Evolutionary conservation across 92 coral and sea anemone species (phyloP), one percentile per base, ranked within the genome.

Genomic region (Epizoanthus fatuus): DNA sequence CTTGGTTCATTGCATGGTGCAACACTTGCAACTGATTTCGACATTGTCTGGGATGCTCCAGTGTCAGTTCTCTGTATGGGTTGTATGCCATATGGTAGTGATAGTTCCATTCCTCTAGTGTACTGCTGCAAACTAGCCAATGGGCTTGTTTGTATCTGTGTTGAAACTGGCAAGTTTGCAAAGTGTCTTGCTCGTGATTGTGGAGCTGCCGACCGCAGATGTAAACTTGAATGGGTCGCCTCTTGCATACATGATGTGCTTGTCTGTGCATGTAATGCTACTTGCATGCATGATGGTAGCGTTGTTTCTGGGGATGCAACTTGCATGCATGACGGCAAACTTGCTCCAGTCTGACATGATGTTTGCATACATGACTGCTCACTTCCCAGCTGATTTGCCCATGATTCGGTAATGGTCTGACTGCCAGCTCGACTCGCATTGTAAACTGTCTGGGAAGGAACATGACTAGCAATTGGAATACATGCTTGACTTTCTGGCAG

Each of bases 281-380:
- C 69, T 60, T 77, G 70, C 82, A 77, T 59, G 57, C 69, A 77
- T 10, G 81, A 56, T 40, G 70, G 42, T 44, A 38, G 69, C 12
- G 42, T 37, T 11, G 56, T 37, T 75, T 42, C 47, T 4, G 65
- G 1, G 12, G 60, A 16, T 3, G 52, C 58, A 37, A 67, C 11
- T 15, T 62, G 81, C 67, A 57, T 17, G 8, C 66, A 17, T 1
- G 44, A 57, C 2, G 75, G 75, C 15, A 47, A 70, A 19, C 55
- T 45, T 45, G 75, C 53, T 49, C 13, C 53, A 8, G 53, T 19
- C n/a, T 45, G 56, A 45, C 49, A 11, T 47, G 52, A 47, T 12
- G 13, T 70, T 20, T 17, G 55, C 32, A 70, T n/a, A 14, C 19
- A 8, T n/a, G 75, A 38, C 29, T 17, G 69, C 22, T 59, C 14